Conservation (phyloP, 23 tunicate species). For the Corella eumyota region DNA sequence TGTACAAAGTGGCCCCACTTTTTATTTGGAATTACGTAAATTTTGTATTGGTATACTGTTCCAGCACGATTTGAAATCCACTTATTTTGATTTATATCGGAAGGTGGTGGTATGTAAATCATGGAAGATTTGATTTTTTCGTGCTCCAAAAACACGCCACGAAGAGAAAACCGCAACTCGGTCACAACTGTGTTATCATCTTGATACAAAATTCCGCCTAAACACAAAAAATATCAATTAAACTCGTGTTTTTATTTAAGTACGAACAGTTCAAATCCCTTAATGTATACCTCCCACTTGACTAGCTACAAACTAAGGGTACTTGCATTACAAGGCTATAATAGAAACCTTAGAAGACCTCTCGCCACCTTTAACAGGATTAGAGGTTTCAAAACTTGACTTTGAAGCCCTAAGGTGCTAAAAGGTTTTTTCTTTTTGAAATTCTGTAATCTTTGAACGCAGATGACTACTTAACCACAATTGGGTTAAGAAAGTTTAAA, state of each 20-base stretch:
- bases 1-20: conserved; percentile 1
- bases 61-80: conserved; percentile 1
- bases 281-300: background rate
- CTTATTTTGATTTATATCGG: background rate
- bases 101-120: conserved; percentile 1
- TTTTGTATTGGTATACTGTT: background rate
- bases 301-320: too few relatives aligned
- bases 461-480: too few relatives aligned
- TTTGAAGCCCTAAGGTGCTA: too few relatives aligned
- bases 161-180: conserved; percentile 7
- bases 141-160: background rate
- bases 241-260: too few relatives aligned
- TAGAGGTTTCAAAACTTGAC: too few relatives aligned
- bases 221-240: background rate
- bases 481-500: too few relatives aligned
- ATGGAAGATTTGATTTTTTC: conserved; percentile 5
- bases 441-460: too few relatives aligned
- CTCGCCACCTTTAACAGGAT: too few relatives aligned
- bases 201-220: background rate
- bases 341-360: too few relatives aligned
- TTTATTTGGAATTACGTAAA: conserved; percentile 2
- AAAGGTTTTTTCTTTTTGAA: too few relatives aligned
- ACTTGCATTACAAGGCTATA: too few relatives aligned
- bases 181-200: conserved; percentile 4
- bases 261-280: conserved; percentile 2